These are phyloP conservation scores for Schizothorax lantsangensis DNA, from an alignment of 2,797 vertebrate species.

Conservation along the genomic window DNA sequence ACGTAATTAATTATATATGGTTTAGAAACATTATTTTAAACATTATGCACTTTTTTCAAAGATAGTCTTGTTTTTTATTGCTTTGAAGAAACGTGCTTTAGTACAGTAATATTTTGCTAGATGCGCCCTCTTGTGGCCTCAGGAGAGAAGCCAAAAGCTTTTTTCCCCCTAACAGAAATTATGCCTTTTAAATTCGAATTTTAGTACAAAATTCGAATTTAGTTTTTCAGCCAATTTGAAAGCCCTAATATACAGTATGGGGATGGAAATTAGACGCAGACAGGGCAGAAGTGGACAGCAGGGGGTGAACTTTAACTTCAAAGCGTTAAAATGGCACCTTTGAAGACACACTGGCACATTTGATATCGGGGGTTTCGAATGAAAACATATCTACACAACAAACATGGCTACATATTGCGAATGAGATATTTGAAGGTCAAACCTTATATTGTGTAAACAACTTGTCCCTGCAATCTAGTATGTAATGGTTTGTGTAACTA, in stretches of 20 bases:
- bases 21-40: too few species aligned
- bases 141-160: too few species aligned
- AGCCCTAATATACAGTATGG: neutral
- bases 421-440: neutral
- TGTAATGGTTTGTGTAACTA: neutral
- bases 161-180: too few species aligned
- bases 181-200: too few species aligned
- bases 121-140: too few species aligned
- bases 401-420: neutral
- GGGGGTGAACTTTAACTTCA: slow-evolving; percentile 60
- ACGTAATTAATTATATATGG: too few species aligned
- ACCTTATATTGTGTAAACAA: slow-evolving; percentile 18
- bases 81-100: too few species aligned
- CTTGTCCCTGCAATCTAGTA: neutral
- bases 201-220: too few species aligned
- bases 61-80: too few species aligned
- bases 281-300: slow-evolving; percentile 23
- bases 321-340: slow-evolving; percentile 56
- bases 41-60: too few species aligned
- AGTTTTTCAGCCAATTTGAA: too few species aligned
- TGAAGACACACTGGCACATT: slow-evolving; percentile 17
- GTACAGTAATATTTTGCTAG: too few species aligned
- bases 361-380: slow-evolving; percentile 26
- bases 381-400: neutral
- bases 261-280: slow-evolving; percentile 27